A percentile compares a stretch with the other conserved stretches of the same genome.
phyloP scores from a whole-genome alignment of 2,113 vertebrate genomes.

The Archilochus colubris region DNA sequence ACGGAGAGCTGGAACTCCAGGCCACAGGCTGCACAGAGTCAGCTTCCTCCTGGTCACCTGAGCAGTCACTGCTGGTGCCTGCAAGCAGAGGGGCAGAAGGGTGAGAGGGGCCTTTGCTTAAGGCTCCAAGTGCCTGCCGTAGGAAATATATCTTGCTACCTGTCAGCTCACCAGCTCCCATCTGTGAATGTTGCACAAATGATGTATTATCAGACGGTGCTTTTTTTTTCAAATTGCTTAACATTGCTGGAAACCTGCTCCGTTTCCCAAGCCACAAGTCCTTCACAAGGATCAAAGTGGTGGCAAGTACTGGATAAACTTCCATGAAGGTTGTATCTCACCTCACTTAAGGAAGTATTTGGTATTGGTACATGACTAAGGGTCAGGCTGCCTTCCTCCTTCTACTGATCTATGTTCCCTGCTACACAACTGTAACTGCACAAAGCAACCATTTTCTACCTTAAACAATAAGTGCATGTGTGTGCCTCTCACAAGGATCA shows the following conservation, averaged over 20 bases:
- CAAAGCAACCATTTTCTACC: conserved; percentile 67
- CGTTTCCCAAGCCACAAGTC: fast-evolving
- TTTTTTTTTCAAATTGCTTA: not conserved
- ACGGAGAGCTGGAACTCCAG: not conserved
- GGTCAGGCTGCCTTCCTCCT: conserved; percentile 12
- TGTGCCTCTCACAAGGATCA: conserved; percentile 66
- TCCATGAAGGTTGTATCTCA: not conserved
- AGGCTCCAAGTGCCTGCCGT: fast-evolving
- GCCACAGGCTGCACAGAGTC: fast-evolving
- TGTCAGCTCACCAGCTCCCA: not conserved
- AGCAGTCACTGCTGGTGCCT: not conserved
- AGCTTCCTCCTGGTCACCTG: not conserved
- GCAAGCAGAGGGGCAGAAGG: not conserved
- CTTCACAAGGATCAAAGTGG: not conserved
- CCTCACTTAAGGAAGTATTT: not conserved
- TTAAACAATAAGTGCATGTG: conserved; percentile 65
- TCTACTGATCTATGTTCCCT: conserved; percentile 43
- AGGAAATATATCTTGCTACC: not conserved
- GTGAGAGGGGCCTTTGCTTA: not conserved
- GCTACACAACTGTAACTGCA: not conserved
- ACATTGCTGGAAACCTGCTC: not conserved
- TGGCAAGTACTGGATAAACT: not conserved
- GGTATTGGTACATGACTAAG: not conserved
- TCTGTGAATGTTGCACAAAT: not conserved
- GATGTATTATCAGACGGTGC: not conserved